Evolutionary conservation across 2,113 vertebrate genomes (phyloP), one percentile per base, ranked within the genome.

Genomic region (Cyprinodon variegatus): DNA sequence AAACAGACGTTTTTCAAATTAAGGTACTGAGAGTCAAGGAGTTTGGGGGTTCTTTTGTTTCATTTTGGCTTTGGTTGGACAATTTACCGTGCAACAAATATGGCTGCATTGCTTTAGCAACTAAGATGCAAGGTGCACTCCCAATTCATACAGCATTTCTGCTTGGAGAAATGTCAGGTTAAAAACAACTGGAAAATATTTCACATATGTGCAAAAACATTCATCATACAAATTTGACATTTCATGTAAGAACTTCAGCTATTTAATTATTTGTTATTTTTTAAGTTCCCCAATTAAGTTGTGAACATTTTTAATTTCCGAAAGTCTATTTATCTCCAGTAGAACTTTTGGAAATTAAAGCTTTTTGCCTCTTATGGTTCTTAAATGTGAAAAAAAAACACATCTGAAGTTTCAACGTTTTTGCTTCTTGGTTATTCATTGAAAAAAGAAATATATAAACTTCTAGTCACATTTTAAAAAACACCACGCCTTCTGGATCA

Each of bases 1-100:
- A 36, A 72, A 22, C 70, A n/a, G 65, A 40, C 39, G 39, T 20
- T 36, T 73, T 68, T 10, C n/a, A 38, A 48, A 74, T 65, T 43
- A 2, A 69, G 43, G 20, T 20, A 3, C 7, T 46, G 4, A 70
- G 38, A 45, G 43, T 15, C 41, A 45, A 68, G 65, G 17, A 63
- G 11, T 59, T 11, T 60, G 40, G 29, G 29, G 10, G 10, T 66
- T 46, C 14, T 15, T 46, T 37, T 46, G 29, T 5, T 10, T 38
- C 11, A 20, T 11, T 9, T 2, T 22, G 43, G 59, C 57, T 83
- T 0, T 0, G 57, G 38, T 1, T 36, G 20, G 6, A 66, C 39
- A 75, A 68, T 10, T 36, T 37, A n/a, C 15, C 17, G 17, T 57
- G 50, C 50, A 9, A 57, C 20, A 78, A 80, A 43, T 15, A 17